Conservation (phyloP, 2,797 vertebrate genomes). For the Sparidentex hasta region DNA sequence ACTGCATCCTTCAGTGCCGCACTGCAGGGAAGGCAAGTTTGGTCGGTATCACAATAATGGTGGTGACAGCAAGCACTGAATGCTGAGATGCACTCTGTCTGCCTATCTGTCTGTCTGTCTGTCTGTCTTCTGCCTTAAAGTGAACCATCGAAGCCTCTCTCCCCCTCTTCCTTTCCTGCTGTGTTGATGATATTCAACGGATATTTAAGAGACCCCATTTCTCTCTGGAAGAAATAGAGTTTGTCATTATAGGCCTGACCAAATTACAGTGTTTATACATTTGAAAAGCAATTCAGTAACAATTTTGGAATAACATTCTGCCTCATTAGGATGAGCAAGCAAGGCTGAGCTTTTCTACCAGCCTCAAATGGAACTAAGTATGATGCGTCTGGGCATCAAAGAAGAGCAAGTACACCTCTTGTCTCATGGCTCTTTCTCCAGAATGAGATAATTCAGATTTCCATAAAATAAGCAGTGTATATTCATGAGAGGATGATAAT, state of each 20-base stretch:
- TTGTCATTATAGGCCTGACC: background rate
- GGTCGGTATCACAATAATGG: slow-evolving; percentile 47
- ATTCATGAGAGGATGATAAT: background rate
- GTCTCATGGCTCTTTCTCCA: background rate
- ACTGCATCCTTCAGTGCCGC: slow-evolving; percentile 58
- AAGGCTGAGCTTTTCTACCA: background rate
- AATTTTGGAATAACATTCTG: background rate
- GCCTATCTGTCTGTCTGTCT: slow-evolving; percentile 15
- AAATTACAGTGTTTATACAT: background rate
- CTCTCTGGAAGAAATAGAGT: background rate
- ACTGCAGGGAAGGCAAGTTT: slow-evolving; percentile 61
- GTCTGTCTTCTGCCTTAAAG: background rate
- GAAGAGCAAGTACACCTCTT: no score
- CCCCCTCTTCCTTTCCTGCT: background rate
- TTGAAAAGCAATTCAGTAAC: background rate
- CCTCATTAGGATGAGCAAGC: no score
- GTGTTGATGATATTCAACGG: slow-evolving; percentile 4
- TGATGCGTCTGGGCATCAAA: no score
- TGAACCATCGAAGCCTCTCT: background rate
- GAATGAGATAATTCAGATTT: background rate
- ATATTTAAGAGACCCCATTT: slow-evolving; percentile 1
- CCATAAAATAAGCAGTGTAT: background rate
- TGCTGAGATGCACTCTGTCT: slow-evolving; percentile 32
- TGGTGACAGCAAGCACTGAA: slow-evolving; percentile 46
- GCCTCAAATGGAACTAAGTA: background rate